Evolutionary conservation across 2,888 invertebrate species (phyloP).

Genomic region (Pristionchus maxplancki): DNA sequence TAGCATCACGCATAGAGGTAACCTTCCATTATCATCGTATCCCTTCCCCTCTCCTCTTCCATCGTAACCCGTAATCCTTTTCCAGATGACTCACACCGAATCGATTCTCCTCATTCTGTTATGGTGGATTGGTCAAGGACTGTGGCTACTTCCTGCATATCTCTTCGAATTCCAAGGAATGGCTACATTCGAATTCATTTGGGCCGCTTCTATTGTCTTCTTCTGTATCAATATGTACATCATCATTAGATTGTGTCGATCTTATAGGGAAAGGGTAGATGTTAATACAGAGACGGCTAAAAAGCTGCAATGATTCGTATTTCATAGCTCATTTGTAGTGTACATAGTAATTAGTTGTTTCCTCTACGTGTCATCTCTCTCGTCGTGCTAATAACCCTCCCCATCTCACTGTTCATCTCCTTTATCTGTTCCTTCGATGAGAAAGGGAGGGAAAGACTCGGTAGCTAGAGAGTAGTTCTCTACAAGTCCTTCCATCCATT

Average conservation of each 20-base stretch:
- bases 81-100: slow-evolving; percentile 61
- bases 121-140: slow-evolving; percentile 84
- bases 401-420: not conserved
- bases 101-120: slow-evolving; percentile 79
- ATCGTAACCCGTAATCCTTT: not conserved
- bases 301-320: not conserved
- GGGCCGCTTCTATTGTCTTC: slow-evolving; percentile 89
- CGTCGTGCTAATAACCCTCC: not conserved
- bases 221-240: slow-evolving; percentile 86
- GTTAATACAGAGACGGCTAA: not conserved
- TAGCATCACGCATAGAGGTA: slow-evolving; percentile 77
- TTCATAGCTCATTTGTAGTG: not conserved
- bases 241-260: slow-evolving; percentile 4
- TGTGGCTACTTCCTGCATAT: slow-evolving; percentile 94
- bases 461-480: slow-evolving; percentile 19
- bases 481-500: slow-evolving; percentile 34
- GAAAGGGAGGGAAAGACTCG: not conserved
- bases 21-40: not conserved
- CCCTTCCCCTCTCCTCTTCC: not conserved
- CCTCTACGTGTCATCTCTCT: not conserved
- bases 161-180: slow-evolving; percentile 90
- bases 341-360: not conserved
- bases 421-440: not conserved
- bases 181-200: slow-evolving; percentile 89
- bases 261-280: not conserved